Percentiles rank a stretch among this genome's conserved stretches.
These are phyloP conservation scores for Polypterus senegalus DNA, from an alignment of 2,113 vertebrate species.

Conservation along the genomic window DNA sequence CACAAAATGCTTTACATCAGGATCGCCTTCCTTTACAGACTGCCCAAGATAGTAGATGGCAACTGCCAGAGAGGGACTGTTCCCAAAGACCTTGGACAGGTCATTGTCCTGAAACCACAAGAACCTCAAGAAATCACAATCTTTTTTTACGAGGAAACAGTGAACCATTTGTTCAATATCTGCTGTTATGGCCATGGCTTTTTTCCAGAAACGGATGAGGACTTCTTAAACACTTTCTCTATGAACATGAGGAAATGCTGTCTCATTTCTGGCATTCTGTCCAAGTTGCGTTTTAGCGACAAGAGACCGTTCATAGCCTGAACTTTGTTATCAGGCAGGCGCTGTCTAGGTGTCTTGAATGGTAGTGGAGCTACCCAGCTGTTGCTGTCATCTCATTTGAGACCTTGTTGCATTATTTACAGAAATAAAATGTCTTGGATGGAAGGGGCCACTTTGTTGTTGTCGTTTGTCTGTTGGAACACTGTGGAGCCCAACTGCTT, in stretches of 20 bases:
- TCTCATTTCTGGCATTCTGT: neutral
- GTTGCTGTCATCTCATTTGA: no score
- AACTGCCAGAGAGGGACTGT: slow-evolving; percentile 10
- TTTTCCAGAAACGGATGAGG: no score
- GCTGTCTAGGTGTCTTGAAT: neutral
- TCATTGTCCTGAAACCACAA: no score
- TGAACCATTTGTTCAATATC: no score
- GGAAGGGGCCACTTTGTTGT: neutral
- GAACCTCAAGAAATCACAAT: no score
- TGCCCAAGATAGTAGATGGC: slow-evolving; percentile 11
- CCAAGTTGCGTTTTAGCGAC: neutral
- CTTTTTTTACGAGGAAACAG: no score
- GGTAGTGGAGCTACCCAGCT: no score
- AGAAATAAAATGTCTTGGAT: no score
- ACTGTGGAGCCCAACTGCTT: slow-evolving; percentile 1
- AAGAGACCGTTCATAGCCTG: neutral
- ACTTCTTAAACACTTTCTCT: neutral
- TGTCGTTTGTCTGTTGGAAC: slow-evolving; percentile 1
- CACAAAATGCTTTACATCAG: neutral
- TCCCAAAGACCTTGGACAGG: no score
- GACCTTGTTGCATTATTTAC: no score
- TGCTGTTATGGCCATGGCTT: no score
- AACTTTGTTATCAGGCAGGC: neutral
- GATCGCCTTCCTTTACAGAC: neutral
- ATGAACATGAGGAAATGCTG: neutral